Evolutionary conservation across 2,888 invertebrate species (phyloP).

Genomic region (Mimachlamys varia): DNA sequence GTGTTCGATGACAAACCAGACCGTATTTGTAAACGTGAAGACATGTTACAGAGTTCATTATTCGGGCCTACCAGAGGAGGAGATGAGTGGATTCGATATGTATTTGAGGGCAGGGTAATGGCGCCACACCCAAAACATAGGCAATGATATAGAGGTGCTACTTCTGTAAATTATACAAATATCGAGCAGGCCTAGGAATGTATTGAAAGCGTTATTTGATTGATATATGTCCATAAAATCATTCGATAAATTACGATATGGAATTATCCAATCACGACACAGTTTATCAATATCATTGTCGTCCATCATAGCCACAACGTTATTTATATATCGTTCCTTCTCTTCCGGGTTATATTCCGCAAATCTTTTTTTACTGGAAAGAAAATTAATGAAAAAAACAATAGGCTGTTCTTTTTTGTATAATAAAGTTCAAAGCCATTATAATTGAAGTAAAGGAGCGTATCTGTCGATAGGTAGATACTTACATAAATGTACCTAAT

Average conservation of each 20-base stretch:
- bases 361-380: too few relatives aligned
- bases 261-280: not conserved
- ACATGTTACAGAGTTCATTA: not conserved
- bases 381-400: too few relatives aligned
- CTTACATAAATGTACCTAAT: too few relatives aligned
- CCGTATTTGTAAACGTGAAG: not conserved
- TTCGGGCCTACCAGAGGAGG: not conserved
- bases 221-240: not conserved
- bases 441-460: too few relatives aligned
- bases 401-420: too few relatives aligned
- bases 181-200: not conserved
- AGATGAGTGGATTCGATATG: not conserved
- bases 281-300: not conserved
- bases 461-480: too few relatives aligned
- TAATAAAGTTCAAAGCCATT: too few relatives aligned
- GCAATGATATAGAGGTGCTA: not conserved
- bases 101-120: not conserved
- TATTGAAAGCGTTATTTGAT: not conserved
- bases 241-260: not conserved
- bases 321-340: not conserved
- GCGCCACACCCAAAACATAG: not conserved
- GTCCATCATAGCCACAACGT: not conserved
- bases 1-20: slow-evolving; percentile 4
- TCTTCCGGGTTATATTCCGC: not conserved
- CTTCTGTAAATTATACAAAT: not conserved